Percentiles rank a stretch among this genome's conserved stretches.
Evolutionary conservation across 2,797 vertebrate genomes (phyloP).

Genomic region (Cyprinella venusta): DNA sequence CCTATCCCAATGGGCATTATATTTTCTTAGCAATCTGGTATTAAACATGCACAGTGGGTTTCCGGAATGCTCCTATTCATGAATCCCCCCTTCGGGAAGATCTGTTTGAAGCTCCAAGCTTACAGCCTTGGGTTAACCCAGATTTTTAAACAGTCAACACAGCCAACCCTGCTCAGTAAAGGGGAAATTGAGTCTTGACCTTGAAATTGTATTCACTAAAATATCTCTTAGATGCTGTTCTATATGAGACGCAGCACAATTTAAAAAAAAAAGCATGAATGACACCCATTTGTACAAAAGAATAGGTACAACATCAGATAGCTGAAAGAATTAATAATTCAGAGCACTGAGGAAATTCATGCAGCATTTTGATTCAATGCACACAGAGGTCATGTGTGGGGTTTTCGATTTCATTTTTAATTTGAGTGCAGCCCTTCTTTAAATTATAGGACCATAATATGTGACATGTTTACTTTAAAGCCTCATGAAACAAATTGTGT

Average conservation of each 20-base stretch:
- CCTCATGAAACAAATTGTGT: background rate
- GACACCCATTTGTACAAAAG: background rate
- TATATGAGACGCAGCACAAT: background rate
- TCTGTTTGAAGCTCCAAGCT: conserved; percentile 19
- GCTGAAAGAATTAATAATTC: conserved; percentile 50
- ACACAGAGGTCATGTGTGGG: conserved; percentile 30
- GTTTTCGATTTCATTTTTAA: conserved; percentile 6
- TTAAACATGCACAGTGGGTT: background rate
- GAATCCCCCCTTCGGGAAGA: background rate
- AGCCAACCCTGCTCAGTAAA: background rate
- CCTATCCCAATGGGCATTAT: background rate
- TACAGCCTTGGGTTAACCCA: conserved; percentile 5
- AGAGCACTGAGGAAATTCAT: conserved; percentile 37
- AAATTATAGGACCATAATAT: conserved; percentile 22
- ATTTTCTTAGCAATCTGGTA: background rate
- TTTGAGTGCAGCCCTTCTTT: conserved; percentile 43
- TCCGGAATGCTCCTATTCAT: background rate
- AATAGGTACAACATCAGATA: conserved; percentile 35
- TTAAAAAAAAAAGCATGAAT: background rate
- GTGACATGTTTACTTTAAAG: conserved; percentile 30
- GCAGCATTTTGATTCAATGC: conserved; percentile 46
- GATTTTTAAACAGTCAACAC: conserved; percentile 14
- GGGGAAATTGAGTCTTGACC: background rate
- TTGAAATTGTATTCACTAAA: conserved; percentile 10
- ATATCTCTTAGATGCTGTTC: background rate